Base-by-base conservation (phyloP, 2,797 vertebrate genomes). In the Myotis vivesi region DNA sequence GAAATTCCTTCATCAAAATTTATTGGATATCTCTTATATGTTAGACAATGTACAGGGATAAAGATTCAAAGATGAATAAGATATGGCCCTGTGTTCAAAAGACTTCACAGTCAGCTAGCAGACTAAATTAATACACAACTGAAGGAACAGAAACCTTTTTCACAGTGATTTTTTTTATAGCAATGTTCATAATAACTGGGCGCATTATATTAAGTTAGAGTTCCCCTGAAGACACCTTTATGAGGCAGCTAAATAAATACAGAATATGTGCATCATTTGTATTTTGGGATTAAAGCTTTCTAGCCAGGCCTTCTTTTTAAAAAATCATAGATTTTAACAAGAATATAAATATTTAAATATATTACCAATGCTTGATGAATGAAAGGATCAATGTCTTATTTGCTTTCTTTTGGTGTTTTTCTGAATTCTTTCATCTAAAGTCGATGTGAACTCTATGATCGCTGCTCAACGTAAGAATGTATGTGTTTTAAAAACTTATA, bases 401-500 rank as follows among this genome's bases (percentile, higher is more conserved):
- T 77, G 51, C n/a, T 38, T 91, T 96, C 79, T 89, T n/a, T 64
- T 64, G 30, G 10, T 57, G 30, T 86, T 93, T 95, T 64, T 79
- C 59, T 87, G 73, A 68, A 59, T 93, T 91, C 62, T 89, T 95
- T 87, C 41, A 64, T 79, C 73, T 88, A 30, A 90, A 87, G 46
- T 71, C 66, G 82, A 9, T 41, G 36, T 80, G 41, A 19, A 46
- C 87, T 85, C 16, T 71, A 19, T 33, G n/a, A 59, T 73, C 94
- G 33, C 84, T 75, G 33, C 82, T 95, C 53, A 57, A 12, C 76
- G 55, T 33, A 84, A 84, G 5, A 86, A 44, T 75, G 36, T 62
- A 69, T 89, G 59, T 41, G 19, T 64, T 53, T 97, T 85, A 55
- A 71, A 89, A 87, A 46, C 71, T 87, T 94, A 55, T 84, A 90